A percentile compares a stretch with the other conserved stretches of the same genome.
phyloP scores from a whole-genome alignment of 2,797 vertebrate genomes.

The Gobionotothen gibberifrons region DNA sequence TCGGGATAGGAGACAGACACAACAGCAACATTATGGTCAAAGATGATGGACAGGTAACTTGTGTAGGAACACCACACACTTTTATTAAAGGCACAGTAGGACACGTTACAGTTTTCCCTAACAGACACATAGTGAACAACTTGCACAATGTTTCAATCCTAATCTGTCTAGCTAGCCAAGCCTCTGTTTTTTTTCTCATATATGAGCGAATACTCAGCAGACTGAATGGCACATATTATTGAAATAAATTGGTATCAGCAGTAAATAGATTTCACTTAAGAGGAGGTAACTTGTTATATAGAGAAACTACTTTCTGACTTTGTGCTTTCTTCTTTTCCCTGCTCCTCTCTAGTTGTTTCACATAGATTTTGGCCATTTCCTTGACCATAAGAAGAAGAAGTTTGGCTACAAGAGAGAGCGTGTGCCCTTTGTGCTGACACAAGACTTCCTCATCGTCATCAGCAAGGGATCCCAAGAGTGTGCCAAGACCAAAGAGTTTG shows the following conservation, averaged over 20 bases:
- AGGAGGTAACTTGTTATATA: neutral
- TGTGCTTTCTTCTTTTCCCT: constrained; percentile 1
- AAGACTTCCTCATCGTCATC: constrained; percentile 91
- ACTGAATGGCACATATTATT: neutral
- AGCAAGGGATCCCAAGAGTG: constrained; percentile 89
- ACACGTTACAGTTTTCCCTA: neutral
- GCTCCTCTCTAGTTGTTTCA: constrained; percentile 84
- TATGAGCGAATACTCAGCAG: neutral
- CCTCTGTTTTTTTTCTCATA: neutral
- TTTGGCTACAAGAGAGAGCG: constrained; percentile 90
- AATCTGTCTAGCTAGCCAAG: neutral
- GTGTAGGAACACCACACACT: neutral
- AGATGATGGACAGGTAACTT: constrained; percentile 87
- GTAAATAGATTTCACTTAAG: neutral
- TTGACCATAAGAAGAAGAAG: constrained; percentile 92
- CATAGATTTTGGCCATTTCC: constrained; percentile 89
- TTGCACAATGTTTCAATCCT: neutral
- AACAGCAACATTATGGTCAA: constrained; percentile 93
- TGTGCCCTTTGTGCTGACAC: constrained; percentile 89
- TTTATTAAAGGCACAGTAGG: neutral
- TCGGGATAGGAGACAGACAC: constrained; percentile 89
- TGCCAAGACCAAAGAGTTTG: constrained; percentile 90
- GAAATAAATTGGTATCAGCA: no score
- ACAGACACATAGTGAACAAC: neutral
- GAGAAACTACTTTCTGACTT: constrained; percentile 6